Conservation (phyloP, 2,113 vertebrate genomes). For the Toxostoma redivivum region DNA sequence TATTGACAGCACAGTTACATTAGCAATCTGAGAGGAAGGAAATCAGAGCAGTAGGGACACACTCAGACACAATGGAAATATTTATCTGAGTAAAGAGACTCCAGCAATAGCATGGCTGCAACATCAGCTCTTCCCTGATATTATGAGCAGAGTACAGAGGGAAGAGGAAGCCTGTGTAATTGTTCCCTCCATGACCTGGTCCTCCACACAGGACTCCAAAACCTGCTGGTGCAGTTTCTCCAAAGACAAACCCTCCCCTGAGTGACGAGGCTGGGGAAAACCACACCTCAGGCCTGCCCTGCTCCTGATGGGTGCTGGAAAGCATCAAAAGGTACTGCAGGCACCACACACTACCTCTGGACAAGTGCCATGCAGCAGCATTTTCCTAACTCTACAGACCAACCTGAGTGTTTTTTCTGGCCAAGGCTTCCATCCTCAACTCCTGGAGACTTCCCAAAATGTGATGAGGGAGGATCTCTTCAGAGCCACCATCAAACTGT, state of each 20-base stretch:
- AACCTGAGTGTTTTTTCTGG: slow-evolving; percentile 79
- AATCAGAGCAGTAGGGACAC: neutral
- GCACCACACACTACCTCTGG: neutral
- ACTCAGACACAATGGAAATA: neutral
- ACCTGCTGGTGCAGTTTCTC: slow-evolving; percentile 20
- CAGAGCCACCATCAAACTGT: slow-evolving; percentile 52
- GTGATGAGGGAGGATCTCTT: slow-evolving; percentile 84
- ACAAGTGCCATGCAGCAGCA: neutral
- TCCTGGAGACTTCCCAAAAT: slow-evolving; percentile 87
- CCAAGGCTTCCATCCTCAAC: slow-evolving; percentile 78
- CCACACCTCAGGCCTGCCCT: neutral
- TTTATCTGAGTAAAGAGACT: neutral
- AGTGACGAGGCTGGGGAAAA: neutral
- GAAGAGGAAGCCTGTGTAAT: neutral
- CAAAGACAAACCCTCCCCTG: neutral
- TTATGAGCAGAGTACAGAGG: neutral
- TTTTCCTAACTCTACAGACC: neutral
- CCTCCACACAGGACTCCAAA: neutral
- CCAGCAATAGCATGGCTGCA: neutral
- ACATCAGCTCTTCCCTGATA: neutral
- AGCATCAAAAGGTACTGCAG: neutral
- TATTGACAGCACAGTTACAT: neutral
- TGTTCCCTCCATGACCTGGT: neutral
- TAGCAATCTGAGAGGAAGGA: neutral
- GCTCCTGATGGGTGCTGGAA: neutral